Conservation (phyloP, 1,140 invertebrate species). For the Meloidogyne hapla region DNA sequence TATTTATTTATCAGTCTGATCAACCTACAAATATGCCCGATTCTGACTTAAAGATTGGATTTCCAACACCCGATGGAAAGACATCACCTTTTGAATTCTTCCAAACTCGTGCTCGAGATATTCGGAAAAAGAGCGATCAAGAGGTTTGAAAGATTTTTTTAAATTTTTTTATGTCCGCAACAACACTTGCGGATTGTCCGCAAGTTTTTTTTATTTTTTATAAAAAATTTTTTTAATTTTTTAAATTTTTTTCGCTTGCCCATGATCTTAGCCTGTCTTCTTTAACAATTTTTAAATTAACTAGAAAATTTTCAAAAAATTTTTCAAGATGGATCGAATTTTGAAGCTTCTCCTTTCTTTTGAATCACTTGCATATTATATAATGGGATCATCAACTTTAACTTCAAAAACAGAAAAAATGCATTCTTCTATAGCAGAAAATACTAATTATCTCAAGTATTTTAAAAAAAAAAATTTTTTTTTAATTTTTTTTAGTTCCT, state of each 20-base stretch:
- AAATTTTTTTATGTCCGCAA: too few relatives aligned
- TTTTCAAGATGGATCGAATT: slow-evolving; percentile 25
- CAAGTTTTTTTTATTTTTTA: too few relatives aligned
- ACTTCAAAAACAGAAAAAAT: slow-evolving; percentile 17
- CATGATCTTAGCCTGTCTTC: too few relatives aligned
- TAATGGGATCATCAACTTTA: slow-evolving; percentile 17
- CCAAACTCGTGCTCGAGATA: slow-evolving; percentile 13
- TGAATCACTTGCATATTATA: slow-evolving; percentile 31
- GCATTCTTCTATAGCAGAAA: slow-evolving; percentile 22
- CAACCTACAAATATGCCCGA: too few relatives aligned
- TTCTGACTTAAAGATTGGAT: too few relatives aligned
- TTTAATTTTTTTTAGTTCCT: slow-evolving; percentile 5
- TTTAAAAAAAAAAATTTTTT: background rate
- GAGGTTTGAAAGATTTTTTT: slow-evolving; percentile 17
- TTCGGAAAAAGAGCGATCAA: slow-evolving; percentile 25
- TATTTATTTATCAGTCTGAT: too few relatives aligned
- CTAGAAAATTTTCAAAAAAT: background rate
- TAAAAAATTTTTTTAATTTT: too few relatives aligned
- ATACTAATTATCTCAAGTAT: slow-evolving; percentile 32
- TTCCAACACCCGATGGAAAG: background rate
- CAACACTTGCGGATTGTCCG: too few relatives aligned
- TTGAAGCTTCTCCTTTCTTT: slow-evolving; percentile 27
- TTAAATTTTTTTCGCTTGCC: too few relatives aligned
- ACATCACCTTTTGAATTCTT: slow-evolving; percentile 7
- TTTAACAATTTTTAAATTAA: background rate